Base-by-base conservation (phyloP, 1,140 invertebrate species). In the Andricus grossulariae region DNA sequence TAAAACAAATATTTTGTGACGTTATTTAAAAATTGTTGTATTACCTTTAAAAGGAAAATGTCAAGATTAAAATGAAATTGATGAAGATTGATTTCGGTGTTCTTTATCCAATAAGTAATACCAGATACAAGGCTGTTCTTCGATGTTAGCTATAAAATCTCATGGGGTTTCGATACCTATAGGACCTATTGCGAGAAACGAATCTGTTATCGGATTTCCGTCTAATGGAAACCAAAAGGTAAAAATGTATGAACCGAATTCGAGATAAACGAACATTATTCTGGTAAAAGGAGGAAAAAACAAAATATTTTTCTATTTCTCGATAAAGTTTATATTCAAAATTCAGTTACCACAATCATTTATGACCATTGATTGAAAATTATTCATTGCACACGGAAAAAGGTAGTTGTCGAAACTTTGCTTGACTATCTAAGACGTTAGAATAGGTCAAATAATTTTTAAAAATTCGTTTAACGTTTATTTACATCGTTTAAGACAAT, bases 31-130 rank as follows among this genome's bases (percentile, higher is more conserved):
- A 39, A 39, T 45, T n/a, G n/a, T 66, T 16, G 45, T 45, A 32
- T 66, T 16, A 1, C 93, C 92, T 75, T 94, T 93, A 83, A 94
- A 95, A 1, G 95, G 95, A 85, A 96, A 96, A 11, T 96, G 0
- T 45, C 94, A 72, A 96, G 89, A 88, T 97, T 95, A 95, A 93
- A 95, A 89, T 97, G 96, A 96, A 96, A 97, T 84, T 97, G 95
- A 87, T 95, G 94, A 73, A 93, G 88, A 88, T 94, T 94, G 75
- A 93, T 87, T 13, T 93, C 93, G 71, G 91, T 82, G 82, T 92
- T 93, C 80, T 94, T 93, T n/a, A n/a, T n/a, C 88, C 92, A 94
- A 75, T 94, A 94, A n/a, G 93, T 92, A 3, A 93, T 77, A 18
- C 95, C 93, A 45, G 39, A 45, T 10, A 45, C 39, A 45, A 87